Percentiles rank a stretch among this genome's conserved stretches.
phyloP scores from a whole-genome alignment of 2,888 invertebrate genomes.

The Rotaria magnacalcarata region DNA sequence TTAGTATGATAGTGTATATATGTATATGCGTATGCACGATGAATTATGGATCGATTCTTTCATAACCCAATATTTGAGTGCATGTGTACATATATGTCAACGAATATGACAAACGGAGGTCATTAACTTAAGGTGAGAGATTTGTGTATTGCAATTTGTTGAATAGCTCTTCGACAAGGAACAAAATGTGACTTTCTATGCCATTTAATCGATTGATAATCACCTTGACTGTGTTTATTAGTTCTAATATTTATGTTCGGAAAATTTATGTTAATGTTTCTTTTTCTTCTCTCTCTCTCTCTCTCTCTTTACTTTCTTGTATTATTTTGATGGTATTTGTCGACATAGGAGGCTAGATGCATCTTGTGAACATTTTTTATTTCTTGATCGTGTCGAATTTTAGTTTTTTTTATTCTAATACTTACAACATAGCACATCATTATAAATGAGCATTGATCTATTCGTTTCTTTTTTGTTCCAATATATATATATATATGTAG shows the following conservation, averaged over 20 bases:
- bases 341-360: background rate
- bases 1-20: background rate
- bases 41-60: constrained; percentile 16
- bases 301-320: background rate
- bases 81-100: background rate
- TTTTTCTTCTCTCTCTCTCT: background rate
- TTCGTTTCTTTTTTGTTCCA: background rate
- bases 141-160: background rate
- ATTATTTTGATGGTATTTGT: background rate
- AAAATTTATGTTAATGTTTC: constrained; percentile 22
- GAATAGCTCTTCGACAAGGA: background rate
- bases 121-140: background rate
- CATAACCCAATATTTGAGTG: constrained; percentile 4
- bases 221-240: background rate
- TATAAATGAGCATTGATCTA: background rate
- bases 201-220: background rate
- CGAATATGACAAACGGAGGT: background rate
- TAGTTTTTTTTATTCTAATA: background rate
- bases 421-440: constrained; percentile 7
- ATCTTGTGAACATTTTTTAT: background rate
- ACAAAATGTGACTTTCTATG: background rate
- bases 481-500: background rate
- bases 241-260: constrained; percentile 11
- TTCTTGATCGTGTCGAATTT: background rate
- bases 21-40: background rate